A percentile compares a stretch with the other conserved stretches of the same genome.
Conservation (phyloP, 2,888 invertebrate genomes). For the Pasiphila rectangulata region DNA sequence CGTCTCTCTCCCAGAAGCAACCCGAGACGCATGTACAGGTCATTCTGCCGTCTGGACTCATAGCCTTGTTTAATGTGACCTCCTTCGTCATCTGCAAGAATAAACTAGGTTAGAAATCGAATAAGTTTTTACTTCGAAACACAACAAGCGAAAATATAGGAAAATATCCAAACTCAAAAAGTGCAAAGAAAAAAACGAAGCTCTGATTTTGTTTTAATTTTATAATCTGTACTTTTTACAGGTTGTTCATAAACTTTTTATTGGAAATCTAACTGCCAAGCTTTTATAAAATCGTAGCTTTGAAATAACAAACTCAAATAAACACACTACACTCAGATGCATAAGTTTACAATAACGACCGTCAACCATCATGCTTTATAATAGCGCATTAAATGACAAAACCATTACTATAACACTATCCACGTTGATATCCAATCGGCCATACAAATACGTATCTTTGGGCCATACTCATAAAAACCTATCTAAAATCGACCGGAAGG, state of each 20-base stretch:
- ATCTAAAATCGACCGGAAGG: neutral
- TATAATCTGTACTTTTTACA: too few relatives aligned
- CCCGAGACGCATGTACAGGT: constrained; percentile 91
- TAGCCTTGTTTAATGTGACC: constrained; percentile 83
- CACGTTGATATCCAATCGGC: neutral
- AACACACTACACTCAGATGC: neutral
- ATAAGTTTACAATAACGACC: too few relatives aligned
- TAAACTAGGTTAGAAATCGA: neutral
- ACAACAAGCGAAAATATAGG: too few relatives aligned
- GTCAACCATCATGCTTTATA: neutral
- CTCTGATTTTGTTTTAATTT: too few relatives aligned
- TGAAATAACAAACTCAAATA: neutral
- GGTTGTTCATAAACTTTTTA: neutral
- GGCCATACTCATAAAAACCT: neutral
- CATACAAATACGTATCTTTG: neutral
- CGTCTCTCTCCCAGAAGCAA: constrained; percentile 88
- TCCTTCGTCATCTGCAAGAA: constrained; percentile 85
- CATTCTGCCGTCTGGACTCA: constrained; percentile 82
- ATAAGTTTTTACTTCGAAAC: neutral
- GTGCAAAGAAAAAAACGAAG: neutral
- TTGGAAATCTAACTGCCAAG: neutral
- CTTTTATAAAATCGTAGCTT: neutral
- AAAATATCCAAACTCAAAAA: neutral
- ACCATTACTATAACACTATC: neutral
- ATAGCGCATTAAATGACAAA: too few relatives aligned